These are phyloP conservation scores for Perdita meconis DNA, from an alignment of 2,888 invertebrate genomes.

Conservation along the genomic window DNA sequence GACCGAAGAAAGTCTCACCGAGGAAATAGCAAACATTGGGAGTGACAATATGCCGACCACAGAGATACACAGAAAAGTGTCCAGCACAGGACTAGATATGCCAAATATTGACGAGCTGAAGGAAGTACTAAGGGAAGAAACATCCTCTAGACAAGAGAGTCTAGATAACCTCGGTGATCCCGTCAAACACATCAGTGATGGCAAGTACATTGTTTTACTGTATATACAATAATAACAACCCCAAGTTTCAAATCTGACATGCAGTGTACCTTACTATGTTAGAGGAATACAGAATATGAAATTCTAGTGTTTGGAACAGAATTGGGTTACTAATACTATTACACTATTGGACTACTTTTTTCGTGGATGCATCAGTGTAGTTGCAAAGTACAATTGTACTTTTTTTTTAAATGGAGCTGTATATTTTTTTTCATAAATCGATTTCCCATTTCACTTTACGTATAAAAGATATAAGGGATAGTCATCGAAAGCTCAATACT, in stretches of 20 bases:
- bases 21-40: slow-evolving; percentile 31
- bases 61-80: slow-evolving; percentile 72
- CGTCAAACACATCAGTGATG: slow-evolving; percentile 24
- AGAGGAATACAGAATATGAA: not conserved
- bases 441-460: no score
- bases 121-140: slow-evolving; percentile 61
- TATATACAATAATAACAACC: not conserved
- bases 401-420: no score
- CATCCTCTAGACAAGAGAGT: slow-evolving; percentile 22
- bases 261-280: not conserved
- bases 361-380: no score
- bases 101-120: slow-evolving; percentile 76
- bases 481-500: no score
- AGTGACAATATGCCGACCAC: slow-evolving; percentile 75
- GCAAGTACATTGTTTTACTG: slow-evolving; percentile 25
- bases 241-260: not conserved
- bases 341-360: no score
- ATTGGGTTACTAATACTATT: not conserved
- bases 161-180: slow-evolving; percentile 24
- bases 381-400: no score
- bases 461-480: no score
- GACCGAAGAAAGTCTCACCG: slow-evolving; percentile 57
- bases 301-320: not conserved
- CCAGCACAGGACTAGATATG: slow-evolving; percentile 74
- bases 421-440: no score